Conservation (phyloP, 2,888 invertebrate genomes). For the Steromphala cineraria region DNA sequence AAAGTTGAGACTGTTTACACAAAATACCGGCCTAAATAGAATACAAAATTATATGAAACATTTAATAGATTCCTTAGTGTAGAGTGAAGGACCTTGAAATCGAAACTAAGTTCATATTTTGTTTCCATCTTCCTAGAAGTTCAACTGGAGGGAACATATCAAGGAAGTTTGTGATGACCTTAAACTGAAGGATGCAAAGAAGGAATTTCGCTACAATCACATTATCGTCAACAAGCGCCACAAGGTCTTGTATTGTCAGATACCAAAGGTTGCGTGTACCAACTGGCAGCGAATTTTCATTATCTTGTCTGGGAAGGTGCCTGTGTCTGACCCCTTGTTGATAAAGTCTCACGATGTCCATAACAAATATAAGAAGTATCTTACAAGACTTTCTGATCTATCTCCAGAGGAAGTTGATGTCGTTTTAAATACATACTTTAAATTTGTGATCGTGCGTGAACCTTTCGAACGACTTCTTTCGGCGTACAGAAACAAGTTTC, state of each 20-base stretch:
- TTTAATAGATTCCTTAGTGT: too few species aligned
- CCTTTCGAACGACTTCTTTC: slow-evolving; percentile 93
- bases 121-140: neutral
- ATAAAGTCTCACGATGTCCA: slow-evolving; percentile 59
- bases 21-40: too few species aligned
- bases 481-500: slow-evolving; percentile 92
- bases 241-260: slow-evolving; percentile 92
- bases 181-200: neutral
- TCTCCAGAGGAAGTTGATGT: slow-evolving; percentile 79
- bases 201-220: neutral
- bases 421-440: slow-evolving; percentile 86
- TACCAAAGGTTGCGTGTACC: slow-evolving; percentile 93
- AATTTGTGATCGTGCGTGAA: slow-evolving; percentile 91
- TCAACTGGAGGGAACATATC: neutral
- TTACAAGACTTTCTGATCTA: slow-evolving; percentile 53
- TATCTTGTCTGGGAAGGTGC: slow-evolving; percentile 81
- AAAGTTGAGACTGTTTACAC: too few species aligned
- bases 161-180: neutral
- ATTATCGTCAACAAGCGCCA: slow-evolving; percentile 82
- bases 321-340: slow-evolving; percentile 52
- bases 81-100: too few species aligned
- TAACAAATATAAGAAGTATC: slow-evolving; percentile 45
- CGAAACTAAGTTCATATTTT: too few species aligned
- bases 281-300: slow-evolving; percentile 95
- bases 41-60: too few species aligned